phyloP scores from a whole-genome alignment of 1,140 invertebrate genomes.

The Elysia chlorotica region DNA sequence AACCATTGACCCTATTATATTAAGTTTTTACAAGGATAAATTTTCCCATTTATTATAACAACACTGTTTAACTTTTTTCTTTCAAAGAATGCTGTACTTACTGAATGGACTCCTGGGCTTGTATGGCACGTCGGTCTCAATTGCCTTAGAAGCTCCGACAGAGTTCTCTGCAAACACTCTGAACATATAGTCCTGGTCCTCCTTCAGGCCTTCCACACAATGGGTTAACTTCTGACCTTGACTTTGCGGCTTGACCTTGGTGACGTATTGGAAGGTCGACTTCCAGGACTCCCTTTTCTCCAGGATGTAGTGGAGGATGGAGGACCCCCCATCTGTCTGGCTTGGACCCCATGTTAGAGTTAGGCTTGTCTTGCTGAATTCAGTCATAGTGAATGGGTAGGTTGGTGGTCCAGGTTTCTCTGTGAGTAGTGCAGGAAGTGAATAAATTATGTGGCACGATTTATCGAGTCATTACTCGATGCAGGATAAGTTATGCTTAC shows the following conservation, averaged over 20 bases:
- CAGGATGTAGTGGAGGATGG: constrained; percentile 50
- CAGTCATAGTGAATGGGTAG: constrained; percentile 77
- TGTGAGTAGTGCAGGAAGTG: no score
- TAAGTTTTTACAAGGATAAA: no score
- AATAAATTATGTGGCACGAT: no score
- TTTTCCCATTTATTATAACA: no score
- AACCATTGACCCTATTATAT: no score
- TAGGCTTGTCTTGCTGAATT: constrained; percentile 66
- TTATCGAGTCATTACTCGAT: no score
- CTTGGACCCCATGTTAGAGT: constrained; percentile 85
- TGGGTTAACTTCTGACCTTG: constrained; percentile 24
- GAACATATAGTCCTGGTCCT: constrained; percentile 95
- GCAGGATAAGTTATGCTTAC: no score
- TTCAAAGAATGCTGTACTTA: no score
- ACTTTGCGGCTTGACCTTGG: constrained; percentile 30
- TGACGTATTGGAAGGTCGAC: constrained; percentile 33
- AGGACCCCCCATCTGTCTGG: constrained; percentile 68
- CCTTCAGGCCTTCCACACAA: constrained; percentile 81
- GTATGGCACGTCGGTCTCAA: constrained; percentile 70
- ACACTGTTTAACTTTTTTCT: no score
- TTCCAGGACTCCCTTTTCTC: constrained; percentile 54
- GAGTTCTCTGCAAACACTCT: constrained; percentile 92
- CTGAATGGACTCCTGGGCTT: constrained; percentile 68
- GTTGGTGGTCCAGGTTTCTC: constrained; percentile 81
- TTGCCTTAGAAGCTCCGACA: constrained; percentile 84